Percentiles rank a stretch among this genome's conserved stretches.
Evolutionary conservation across 2,888 invertebrate species (phyloP).

Genomic region (Mesochorus sp.): DNA sequence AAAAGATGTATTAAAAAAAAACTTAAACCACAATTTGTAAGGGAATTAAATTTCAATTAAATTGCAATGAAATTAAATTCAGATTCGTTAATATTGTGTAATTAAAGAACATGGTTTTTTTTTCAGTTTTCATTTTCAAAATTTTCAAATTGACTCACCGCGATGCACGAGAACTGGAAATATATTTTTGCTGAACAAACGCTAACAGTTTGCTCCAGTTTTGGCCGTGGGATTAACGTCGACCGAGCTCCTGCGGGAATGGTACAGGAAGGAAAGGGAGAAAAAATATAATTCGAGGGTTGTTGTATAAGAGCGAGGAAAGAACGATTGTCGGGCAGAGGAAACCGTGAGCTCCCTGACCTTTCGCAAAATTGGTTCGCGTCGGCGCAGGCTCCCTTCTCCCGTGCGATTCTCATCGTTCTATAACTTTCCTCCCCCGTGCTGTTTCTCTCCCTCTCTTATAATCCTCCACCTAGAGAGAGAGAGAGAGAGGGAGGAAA

Average conservation of each 20-base stretch:
- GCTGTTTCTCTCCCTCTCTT: conserved; percentile 19
- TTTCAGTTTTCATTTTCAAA: no score
- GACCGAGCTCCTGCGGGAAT: conserved; percentile 6
- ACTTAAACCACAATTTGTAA: no score
- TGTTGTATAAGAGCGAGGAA: conserved; percentile 31
- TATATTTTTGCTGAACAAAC: conserved; percentile 1
- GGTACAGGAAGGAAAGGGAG: background rate
- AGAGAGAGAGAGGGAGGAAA: no score
- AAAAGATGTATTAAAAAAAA: background rate
- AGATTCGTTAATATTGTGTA: no score
- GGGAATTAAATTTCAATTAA: no score
- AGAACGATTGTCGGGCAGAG: background rate
- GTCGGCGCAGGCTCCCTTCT: conserved; percentile 70
- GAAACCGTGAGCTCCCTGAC: conserved; percentile 66
- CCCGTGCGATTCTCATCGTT: conserved; percentile 35
- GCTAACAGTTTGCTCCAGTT: conserved; percentile 56
- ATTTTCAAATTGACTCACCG: no score
- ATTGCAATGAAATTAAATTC: no score
- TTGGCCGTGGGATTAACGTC: conserved; percentile 33
- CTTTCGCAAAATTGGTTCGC: conserved; percentile 67
- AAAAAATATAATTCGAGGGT: conserved; percentile 31
- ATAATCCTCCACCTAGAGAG: no score
- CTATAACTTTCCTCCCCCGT: conserved; percentile 32
- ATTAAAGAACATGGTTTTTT: no score
- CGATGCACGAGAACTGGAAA: background rate